Evolutionary conservation across 2,797 vertebrate genomes (phyloP).

Genomic region (Synaphobranchus kaupii): DNA sequence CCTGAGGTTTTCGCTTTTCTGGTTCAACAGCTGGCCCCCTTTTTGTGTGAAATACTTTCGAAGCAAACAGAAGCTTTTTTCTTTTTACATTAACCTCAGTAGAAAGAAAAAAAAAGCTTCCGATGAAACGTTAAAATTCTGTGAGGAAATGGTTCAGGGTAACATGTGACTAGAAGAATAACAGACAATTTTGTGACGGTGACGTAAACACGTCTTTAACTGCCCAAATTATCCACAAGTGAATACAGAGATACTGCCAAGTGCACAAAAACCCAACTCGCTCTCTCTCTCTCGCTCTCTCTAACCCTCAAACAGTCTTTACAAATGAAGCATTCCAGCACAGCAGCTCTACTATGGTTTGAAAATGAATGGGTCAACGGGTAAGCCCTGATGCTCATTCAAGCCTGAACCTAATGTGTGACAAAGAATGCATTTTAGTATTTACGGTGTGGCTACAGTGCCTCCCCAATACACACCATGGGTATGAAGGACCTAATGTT

Average conservation of each 20-base stretch:
- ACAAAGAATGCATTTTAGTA: background rate
- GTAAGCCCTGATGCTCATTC: background rate
- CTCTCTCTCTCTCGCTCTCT: background rate
- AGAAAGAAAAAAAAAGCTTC: background rate
- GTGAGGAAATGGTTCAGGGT: background rate
- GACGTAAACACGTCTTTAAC: background rate
- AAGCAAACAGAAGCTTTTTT: background rate
- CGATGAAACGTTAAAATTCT: background rate
- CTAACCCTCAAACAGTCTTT: background rate
- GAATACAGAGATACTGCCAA: background rate
- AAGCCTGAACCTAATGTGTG: background rate
- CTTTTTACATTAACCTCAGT: background rate
- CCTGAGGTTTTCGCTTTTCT: background rate
- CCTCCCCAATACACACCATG: background rate
- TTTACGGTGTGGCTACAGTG: background rate
- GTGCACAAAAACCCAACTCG: background rate
- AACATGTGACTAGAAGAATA: background rate
- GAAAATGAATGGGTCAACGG: background rate
- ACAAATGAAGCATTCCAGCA: background rate
- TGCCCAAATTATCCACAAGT: background rate
- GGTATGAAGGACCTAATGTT: background rate
- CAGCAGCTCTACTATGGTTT: background rate
- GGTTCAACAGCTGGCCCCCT: background rate
- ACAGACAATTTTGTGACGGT: background rate
- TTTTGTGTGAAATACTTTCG: background rate